These are phyloP conservation scores for Bradypus variegatus DNA, from an alignment of 2,797 vertebrate genomes.

Conservation along the genomic window DNA sequence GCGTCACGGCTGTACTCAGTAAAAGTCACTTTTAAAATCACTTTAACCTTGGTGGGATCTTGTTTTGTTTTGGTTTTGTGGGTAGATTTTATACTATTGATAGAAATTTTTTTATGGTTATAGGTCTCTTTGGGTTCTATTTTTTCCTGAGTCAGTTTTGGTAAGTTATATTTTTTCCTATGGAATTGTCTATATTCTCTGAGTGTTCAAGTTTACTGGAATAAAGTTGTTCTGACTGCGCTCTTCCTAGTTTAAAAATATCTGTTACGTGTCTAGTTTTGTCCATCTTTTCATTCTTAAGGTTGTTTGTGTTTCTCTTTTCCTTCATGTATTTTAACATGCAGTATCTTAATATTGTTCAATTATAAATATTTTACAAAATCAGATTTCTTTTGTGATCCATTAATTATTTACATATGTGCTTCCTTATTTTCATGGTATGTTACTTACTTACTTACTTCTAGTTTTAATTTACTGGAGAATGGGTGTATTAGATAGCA, in stretches of 20 bases:
- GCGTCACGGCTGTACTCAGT: too few relatives aligned
- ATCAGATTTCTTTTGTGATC: not conserved
- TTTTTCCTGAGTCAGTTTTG: slow-evolving; percentile 37
- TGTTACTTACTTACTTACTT: not conserved
- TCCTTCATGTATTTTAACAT: not conserved
- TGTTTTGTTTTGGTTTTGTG: not conserved
- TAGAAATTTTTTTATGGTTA: slow-evolving; percentile 20
- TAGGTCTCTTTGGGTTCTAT: slow-evolving; percentile 30
- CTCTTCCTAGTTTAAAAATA: slow-evolving; percentile 25
- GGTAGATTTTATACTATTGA: slow-evolving; percentile 34
- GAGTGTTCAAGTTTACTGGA: not conserved
- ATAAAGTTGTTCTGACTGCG: not conserved
- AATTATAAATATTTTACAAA: not conserved
- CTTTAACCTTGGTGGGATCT: not conserved
- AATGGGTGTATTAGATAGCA: not conserved
- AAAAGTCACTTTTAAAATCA: slow-evolving; percentile 24
- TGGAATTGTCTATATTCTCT: not conserved
- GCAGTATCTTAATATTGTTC: not conserved
- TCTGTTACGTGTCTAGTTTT: not conserved
- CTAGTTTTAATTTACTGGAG: not conserved
- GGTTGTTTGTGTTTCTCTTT: slow-evolving; percentile 13
- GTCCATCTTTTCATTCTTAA: not conserved
- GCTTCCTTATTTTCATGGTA: not conserved
- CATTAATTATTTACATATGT: not conserved
- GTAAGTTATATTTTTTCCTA: not conserved